Base-by-base conservation (phyloP, 2,113 vertebrate species). In the Monarcha castaneiventris region DNA sequence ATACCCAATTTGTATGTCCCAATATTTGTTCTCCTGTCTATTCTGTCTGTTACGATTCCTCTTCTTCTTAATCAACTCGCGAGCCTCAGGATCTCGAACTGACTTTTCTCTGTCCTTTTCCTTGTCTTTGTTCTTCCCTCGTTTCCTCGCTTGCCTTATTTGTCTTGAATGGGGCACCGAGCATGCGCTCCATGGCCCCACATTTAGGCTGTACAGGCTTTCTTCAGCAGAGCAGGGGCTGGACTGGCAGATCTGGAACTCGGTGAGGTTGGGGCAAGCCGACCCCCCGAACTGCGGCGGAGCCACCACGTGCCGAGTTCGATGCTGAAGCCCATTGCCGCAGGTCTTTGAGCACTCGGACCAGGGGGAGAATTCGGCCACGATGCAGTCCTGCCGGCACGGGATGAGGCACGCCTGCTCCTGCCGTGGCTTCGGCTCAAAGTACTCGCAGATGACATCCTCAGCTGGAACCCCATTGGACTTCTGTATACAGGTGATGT, bases 331-430 rank as follows among this genome's bases (percentile, higher is more conserved):
- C 27, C 99, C 99, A 0, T 94, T 98, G 54, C 99, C 99, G 0
- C 99, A 99, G 2, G 98, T 99, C 96, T 99, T 99, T 32, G 99
- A 99, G 96, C 99, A 99, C 59, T 98, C 98, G 0, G 99, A 99
- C 99, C 99, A 99, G 6, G 98, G 96, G 0, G 98, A 98, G 39
- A 99, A 99, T 61, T 99, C 98, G 0, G 99, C 98, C 88, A 99
- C 98, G 0, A 99, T 98, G 87, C 99, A 99, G 77, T 99, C 99
- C 96, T 99, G 98, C 29, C 97, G 98, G 96, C 99, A 99, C 0
- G 99, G 99, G 89, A 99, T 99, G 94, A 99, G 98, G 95, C 99
- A 99, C 0, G 98, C 99, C 97, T 99, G 99, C 92, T 99, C 99
- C 90, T 99, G 97, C 8, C 98, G 98, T 13, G 99, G 99, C 94